These are phyloP conservation scores for Siphonodentalium dalli DNA, from an alignment of 2,888 invertebrate genomes.

Conservation along the genomic window DNA sequence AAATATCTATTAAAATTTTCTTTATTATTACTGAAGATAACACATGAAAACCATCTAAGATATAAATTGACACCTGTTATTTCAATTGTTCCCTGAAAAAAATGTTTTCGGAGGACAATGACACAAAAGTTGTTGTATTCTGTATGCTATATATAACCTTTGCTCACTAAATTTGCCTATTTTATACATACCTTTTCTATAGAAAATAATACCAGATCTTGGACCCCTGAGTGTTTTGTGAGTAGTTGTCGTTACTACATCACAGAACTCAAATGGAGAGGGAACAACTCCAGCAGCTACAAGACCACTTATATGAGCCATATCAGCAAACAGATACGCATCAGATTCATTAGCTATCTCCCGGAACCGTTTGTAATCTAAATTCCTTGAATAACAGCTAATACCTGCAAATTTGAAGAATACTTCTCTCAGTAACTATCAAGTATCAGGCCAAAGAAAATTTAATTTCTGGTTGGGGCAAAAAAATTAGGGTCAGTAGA, in stretches of 20 bases:
- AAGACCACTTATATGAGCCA: conserved; percentile 94
- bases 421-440: too few species aligned
- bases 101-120: neutral
- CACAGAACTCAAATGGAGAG: conserved; percentile 87
- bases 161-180: neutral
- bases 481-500: too few species aligned
- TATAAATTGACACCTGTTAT: too few species aligned
- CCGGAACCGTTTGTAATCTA: conserved; percentile 89
- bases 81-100: too few species aligned
- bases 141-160: neutral
- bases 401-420: conserved; percentile 76
- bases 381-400: conserved; percentile 89
- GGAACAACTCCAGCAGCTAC: conserved; percentile 89
- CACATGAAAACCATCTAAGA: too few species aligned
- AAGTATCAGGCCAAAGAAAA: too few species aligned
- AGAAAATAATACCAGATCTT: conserved; percentile 86
- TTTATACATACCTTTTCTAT: conserved; percentile 74
- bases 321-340: conserved; percentile 89
- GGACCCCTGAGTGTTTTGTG: conserved; percentile 88
- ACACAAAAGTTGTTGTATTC: neutral
- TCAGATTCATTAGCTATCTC: conserved; percentile 77
- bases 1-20: neutral
- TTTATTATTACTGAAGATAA: too few species aligned
- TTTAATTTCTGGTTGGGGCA: too few species aligned
- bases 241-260: conserved; percentile 93